A percentile compares a stretch with the other conserved stretches of the same genome.
phyloP scores from a whole-genome alignment of 1,140 invertebrate genomes.

The Saccostrea glomerata region DNA sequence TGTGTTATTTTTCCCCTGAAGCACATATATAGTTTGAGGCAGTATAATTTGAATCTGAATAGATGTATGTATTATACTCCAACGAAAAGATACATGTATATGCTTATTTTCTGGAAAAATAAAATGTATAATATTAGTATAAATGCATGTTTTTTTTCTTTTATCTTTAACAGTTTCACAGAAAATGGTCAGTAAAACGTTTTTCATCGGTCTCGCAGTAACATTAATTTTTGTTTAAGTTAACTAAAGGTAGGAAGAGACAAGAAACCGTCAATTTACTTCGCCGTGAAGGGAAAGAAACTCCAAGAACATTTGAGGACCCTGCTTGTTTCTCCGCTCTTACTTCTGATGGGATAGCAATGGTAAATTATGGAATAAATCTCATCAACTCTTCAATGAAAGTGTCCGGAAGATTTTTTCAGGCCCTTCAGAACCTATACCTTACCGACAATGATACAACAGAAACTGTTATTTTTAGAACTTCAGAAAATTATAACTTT shows the following conservation, averaged over 20 bases:
- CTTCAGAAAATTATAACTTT: background rate
- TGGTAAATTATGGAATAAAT: background rate
- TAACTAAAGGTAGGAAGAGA: background rate
- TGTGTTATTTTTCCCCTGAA: too few relatives aligned
- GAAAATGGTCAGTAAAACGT: background rate
- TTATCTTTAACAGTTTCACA: background rate
- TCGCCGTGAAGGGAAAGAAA: background rate
- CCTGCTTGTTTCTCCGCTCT: background rate
- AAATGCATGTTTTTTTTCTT: background rate
- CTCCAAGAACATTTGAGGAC: background rate
- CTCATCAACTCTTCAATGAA: constrained; percentile 1
- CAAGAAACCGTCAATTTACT: background rate
- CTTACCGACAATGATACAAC: background rate
- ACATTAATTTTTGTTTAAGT: background rate
- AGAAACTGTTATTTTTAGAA: background rate
- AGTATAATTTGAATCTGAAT: too few relatives aligned
- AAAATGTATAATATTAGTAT: too few relatives aligned
- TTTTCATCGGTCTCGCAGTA: background rate
- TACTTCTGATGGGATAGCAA: background rate
- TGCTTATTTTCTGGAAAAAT: too few relatives aligned
- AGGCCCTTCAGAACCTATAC: background rate
- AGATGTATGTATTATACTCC: too few relatives aligned
- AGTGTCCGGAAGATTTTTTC: background rate
- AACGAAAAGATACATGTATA: too few relatives aligned
- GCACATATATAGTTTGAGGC: too few relatives aligned